A percentile compares a stretch with the other conserved stretches of the same genome.
These are phyloP conservation scores for Pseudococcus viburni DNA, from an alignment of 2,888 invertebrate genomes.

Conservation along the genomic window DNA sequence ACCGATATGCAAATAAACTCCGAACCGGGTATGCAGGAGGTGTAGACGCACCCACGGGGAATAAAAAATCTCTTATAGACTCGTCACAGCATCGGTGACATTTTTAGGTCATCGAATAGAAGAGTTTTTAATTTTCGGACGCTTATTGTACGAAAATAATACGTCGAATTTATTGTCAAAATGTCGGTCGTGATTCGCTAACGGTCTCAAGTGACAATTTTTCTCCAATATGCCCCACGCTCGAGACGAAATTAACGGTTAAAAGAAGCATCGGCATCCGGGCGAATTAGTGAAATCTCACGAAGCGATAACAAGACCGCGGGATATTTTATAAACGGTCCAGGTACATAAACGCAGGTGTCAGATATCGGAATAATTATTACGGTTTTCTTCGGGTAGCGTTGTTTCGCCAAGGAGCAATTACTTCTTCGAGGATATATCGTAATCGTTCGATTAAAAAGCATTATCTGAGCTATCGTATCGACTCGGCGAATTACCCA, in stretches of 20 bases:
- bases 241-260: not conserved
- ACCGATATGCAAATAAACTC: conserved; percentile 11
- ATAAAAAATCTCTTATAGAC: not conserved
- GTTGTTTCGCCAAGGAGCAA: not conserved
- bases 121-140: not conserved
- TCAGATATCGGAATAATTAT: conserved; percentile 18
- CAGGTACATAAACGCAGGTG: not conserved
- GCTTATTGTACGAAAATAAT: not conserved
- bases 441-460: conserved; percentile 11
- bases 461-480: not conserved
- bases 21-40: not conserved
- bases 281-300: conserved; percentile 16
- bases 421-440: not conserved
- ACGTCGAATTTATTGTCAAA: conserved; percentile 32
- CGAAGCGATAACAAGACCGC: not conserved
- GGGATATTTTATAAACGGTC: not conserved
- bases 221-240: not conserved
- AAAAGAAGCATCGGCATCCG: not conserved
- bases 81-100: not conserved
- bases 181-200: conserved; percentile 1
- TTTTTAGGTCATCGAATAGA: not conserved
- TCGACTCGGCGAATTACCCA: not conserved
- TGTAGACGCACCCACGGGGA: not conserved
- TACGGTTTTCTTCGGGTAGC: not conserved
- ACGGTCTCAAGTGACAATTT: not conserved